These are phyloP conservation scores for Hemichromis elongatus DNA, from an alignment of 2,113 vertebrate genomes.

Conservation along the genomic window DNA sequence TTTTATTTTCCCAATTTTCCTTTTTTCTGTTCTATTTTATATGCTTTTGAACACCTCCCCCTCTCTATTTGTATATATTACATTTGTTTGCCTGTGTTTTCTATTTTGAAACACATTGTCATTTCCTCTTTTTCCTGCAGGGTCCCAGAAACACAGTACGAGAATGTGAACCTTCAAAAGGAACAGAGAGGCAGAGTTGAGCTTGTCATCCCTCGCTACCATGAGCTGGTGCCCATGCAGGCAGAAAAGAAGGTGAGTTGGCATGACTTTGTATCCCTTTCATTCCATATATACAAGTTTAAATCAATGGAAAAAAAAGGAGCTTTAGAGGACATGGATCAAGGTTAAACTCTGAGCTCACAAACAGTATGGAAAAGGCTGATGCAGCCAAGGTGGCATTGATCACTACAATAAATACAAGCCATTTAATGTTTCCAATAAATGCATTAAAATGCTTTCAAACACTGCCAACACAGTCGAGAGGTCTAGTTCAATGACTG, in stretches of 20 bases:
- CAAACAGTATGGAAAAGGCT: background rate
- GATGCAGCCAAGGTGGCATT: background rate
- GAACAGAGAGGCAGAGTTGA: conserved; percentile 60
- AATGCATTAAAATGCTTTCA: background rate
- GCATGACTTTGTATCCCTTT: background rate
- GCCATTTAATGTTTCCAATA: background rate
- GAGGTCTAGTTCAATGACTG: background rate
- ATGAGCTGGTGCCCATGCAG: conserved; percentile 68
- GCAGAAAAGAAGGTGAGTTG: conserved; percentile 75
- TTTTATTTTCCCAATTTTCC: background rate
- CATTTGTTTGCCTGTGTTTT: background rate
- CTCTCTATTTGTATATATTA: background rate
- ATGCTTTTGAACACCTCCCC: background rate
- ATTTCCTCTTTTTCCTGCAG: conserved; percentile 43
- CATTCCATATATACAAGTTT: background rate
- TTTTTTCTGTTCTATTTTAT: background rate
- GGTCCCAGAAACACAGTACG: conserved; percentile 58
- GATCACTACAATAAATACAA: background rate
- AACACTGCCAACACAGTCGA: background rate
- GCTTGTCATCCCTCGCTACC: conserved; percentile 67
- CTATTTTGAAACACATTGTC: background rate
- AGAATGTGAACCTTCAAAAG: conserved; percentile 78
- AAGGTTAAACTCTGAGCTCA: background rate
- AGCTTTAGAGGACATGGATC: background rate
- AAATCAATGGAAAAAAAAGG: background rate